Conservation (phyloP, 2,113 vertebrate species). For the Coreoperca whiteheadi region DNA sequence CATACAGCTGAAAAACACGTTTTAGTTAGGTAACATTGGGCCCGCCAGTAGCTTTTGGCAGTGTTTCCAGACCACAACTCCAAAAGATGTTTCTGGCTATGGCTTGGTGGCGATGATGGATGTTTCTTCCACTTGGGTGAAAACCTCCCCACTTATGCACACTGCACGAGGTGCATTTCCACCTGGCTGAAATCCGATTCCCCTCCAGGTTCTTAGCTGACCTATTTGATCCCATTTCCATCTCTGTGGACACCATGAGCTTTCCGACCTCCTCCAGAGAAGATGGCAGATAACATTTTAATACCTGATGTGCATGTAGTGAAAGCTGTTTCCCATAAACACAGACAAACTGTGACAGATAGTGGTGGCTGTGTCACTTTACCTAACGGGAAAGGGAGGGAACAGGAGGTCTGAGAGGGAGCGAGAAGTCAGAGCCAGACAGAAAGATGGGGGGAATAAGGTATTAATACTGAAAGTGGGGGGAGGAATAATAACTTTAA, state of each 20-base stretch:
- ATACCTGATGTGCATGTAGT: slow-evolving; percentile 13
- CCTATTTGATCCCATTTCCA: not conserved
- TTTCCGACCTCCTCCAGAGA: not conserved
- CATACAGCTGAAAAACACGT: not conserved
- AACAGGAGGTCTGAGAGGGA: not conserved
- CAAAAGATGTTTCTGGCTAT: not conserved
- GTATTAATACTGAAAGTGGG: not conserved
- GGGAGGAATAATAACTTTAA: not conserved
- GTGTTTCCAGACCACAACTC: not conserved
- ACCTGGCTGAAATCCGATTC: slow-evolving; percentile 32
- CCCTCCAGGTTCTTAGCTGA: not conserved
- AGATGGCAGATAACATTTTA: slow-evolving; percentile 32
- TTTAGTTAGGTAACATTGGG: not conserved
- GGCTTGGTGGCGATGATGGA: not conserved
- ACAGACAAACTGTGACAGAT: not conserved
- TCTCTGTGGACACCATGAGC: not conserved
- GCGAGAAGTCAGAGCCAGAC: not conserved
- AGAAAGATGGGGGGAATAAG: not conserved
- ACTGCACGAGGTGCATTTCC: slow-evolving; percentile 36
- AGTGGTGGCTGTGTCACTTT: not conserved
- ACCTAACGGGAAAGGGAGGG: not conserved
- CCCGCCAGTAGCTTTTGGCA: not conserved
- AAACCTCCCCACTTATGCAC: slow-evolving; percentile 3
- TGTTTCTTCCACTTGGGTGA: slow-evolving; percentile 23
- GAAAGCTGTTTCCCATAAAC: slow-evolving; percentile 15